phyloP scores from a whole-genome alignment of 2,113 vertebrate species.

The Beaufortia kweichowensis region DNA sequence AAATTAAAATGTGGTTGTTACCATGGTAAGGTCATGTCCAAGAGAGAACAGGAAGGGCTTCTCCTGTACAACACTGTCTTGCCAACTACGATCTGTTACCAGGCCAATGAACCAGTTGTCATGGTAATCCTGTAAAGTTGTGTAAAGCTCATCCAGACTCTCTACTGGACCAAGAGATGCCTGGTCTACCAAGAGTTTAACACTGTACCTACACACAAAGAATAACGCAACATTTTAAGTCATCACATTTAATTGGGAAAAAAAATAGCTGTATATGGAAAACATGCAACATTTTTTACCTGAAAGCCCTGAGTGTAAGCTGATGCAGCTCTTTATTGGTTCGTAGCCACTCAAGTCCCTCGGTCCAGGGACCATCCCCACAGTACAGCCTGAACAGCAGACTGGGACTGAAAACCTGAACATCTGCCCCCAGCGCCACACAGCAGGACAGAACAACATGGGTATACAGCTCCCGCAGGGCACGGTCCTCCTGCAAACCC shows the following conservation, averaged over 20 bases:
- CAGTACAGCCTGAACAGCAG: slow-evolving; percentile 87
- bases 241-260: background rate
- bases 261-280: background rate
- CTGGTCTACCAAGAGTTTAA: slow-evolving; percentile 96
- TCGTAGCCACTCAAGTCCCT: slow-evolving; percentile 88
- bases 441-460: slow-evolving; percentile 85
- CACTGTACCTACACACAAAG: slow-evolving; percentile 81
- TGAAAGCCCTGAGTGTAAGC: slow-evolving; percentile 89
- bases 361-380: slow-evolving; percentile 87
- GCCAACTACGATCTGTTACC: slow-evolving; percentile 89
- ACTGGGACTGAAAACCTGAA: slow-evolving; percentile 79
- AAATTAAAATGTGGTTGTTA: slow-evolving; percentile 66
- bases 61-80: slow-evolving; percentile 88
- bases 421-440: slow-evolving; percentile 84
- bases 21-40: slow-evolving; percentile 91
- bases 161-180: slow-evolving; percentile 89
- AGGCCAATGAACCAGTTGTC: slow-evolving; percentile 92
- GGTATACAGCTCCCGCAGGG: slow-evolving; percentile 82
- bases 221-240: background rate
- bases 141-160: slow-evolving; percentile 83
- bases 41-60: slow-evolving; percentile 93
- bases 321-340: slow-evolving; percentile 89
- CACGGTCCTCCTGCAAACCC: slow-evolving; percentile 82
- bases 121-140: slow-evolving; percentile 87
- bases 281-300: slow-evolving; percentile 70